Evolutionary conservation across 2,797 vertebrate genomes (phyloP).

Genomic region (Gallinago stenura): DNA sequence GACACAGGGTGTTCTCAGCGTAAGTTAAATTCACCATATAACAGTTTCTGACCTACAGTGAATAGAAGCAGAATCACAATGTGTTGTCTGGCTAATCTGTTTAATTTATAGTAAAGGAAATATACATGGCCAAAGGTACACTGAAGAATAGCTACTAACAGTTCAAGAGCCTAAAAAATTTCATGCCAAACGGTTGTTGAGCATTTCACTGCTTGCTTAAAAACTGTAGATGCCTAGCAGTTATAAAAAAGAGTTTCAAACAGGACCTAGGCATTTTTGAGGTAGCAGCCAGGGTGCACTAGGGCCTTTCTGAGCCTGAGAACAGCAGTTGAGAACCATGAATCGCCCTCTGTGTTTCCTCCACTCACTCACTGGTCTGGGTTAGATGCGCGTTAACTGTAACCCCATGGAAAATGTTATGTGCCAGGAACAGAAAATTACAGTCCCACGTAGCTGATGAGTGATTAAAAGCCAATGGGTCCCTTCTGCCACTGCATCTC

Average conservation of each 20-base stretch:
- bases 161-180: background rate
- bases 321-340: background rate
- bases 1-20: background rate
- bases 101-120: background rate
- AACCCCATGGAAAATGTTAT: background rate
- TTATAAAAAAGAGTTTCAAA: background rate
- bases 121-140: rapidly evolving
- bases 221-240: background rate
- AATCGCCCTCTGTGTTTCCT: background rate
- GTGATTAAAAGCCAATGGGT: background rate
- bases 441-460: background rate
- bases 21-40: background rate
- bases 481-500: background rate
- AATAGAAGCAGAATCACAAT: background rate
- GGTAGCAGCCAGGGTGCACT: background rate
- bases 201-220: background rate
- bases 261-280: rapidly evolving
- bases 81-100: background rate
- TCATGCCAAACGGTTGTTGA: background rate
- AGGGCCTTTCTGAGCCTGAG: background rate
- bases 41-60: background rate
- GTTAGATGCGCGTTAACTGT: background rate
- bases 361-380: background rate
- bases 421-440: background rate
- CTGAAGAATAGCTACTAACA: background rate